These are phyloP conservation scores for Gymnarchus niloticus DNA, from an alignment of 2,113 vertebrate genomes.

Conservation along the genomic window DNA sequence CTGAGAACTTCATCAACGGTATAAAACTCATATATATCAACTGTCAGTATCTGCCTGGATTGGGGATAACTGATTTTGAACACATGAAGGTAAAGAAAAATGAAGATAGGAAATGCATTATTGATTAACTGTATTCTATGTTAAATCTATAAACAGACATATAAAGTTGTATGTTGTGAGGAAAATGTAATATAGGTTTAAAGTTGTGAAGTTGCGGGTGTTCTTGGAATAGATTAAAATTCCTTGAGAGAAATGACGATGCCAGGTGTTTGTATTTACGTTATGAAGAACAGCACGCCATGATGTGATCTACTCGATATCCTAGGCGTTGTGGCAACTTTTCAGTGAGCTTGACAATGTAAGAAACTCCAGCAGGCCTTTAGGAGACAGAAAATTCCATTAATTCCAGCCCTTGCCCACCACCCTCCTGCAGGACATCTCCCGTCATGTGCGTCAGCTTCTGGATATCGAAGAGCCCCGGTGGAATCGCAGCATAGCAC, in stretches of 20 bases:
- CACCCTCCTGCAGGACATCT: slow-evolving; percentile 70
- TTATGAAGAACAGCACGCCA: background rate
- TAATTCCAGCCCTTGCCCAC: too few relatives aligned
- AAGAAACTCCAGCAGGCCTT: too few relatives aligned
- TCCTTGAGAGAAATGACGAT: too few relatives aligned
- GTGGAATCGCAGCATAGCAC: slow-evolving; percentile 68
- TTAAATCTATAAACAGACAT: background rate
- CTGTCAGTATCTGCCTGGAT: slow-evolving; percentile 68
- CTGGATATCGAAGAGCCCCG: slow-evolving; percentile 67
- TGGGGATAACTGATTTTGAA: slow-evolving; percentile 79
- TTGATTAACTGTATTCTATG: background rate
- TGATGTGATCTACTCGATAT: background rate
- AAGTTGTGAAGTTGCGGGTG: background rate
- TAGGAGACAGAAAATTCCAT: too few relatives aligned
- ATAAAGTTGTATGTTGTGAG: background rate
- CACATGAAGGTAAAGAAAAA: slow-evolving; percentile 73
- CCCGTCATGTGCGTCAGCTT: slow-evolving; percentile 59
- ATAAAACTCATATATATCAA: slow-evolving; percentile 75
- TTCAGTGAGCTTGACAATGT: too few relatives aligned
- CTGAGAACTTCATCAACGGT: slow-evolving; percentile 72
- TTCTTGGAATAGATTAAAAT: background rate
- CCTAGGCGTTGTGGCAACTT: background rate
- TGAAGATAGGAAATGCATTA: background rate
- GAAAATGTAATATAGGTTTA: background rate
- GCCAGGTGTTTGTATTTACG: background rate